Conservation (phyloP, 2,797 vertebrate species). For the Hozukius guyotensis region DNA sequence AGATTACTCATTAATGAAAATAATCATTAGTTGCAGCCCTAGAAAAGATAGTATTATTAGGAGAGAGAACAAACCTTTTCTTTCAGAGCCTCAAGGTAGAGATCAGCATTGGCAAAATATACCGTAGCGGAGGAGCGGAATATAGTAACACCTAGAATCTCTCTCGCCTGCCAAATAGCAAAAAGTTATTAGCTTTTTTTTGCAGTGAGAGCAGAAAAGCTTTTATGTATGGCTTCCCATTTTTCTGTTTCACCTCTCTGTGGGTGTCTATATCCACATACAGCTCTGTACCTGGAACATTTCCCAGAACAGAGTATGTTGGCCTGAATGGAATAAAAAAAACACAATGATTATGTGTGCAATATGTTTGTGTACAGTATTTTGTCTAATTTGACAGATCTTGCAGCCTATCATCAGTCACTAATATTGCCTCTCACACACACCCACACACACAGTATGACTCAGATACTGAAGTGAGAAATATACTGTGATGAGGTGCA, state of each 20-base stretch:
- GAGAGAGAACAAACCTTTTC: conserved; percentile 83
- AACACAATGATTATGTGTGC: neutral
- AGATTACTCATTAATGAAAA: neutral
- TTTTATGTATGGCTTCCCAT: neutral
- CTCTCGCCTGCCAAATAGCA: conserved; percentile 83
- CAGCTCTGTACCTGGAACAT: conserved; percentile 84
- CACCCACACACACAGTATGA: neutral
- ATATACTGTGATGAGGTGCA: conserved; percentile 19
- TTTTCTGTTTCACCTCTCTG: conserved; percentile 69
- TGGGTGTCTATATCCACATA: conserved; percentile 84
- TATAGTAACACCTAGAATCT: conserved; percentile 92
- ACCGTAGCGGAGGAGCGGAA: conserved; percentile 92
- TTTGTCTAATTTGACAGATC: neutral
- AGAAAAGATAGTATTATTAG: neutral
- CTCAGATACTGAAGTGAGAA: neutral
- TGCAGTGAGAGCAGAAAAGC: neutral
- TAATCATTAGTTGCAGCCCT: neutral
- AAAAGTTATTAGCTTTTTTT: neutral
- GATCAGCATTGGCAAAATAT: conserved; percentile 95
- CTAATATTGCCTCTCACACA: neutral
- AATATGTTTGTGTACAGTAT: neutral
- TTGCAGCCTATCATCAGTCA: neutral
- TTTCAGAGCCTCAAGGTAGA: conserved; percentile 91
- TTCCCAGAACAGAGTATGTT: conserved; percentile 83
- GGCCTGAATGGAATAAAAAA: conserved; percentile 67